phyloP scores from a whole-genome alignment of 2,797 vertebrate genomes.

The Schizopygopsis malacanthus region DNA sequence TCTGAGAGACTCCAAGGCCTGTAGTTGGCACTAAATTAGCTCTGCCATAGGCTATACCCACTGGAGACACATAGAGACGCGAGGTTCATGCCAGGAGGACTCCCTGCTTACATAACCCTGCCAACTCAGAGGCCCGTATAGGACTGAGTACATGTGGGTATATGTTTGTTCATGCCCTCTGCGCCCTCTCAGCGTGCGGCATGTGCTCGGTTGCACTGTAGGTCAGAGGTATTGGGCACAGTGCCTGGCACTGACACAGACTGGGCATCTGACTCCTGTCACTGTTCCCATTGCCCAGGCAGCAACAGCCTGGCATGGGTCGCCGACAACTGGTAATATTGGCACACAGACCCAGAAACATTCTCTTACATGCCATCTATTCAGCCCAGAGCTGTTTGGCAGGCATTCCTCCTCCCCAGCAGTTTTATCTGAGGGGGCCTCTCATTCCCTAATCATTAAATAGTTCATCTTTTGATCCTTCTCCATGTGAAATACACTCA shows the following conservation, averaged over 20 bases:
- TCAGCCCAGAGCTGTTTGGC: conserved; percentile 75
- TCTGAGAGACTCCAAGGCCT: conserved; percentile 15
- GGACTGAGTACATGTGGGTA: conserved; percentile 42
- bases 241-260: conserved; percentile 75
- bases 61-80: conserved; percentile 34
- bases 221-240: conserved; percentile 70
- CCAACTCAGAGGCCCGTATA: conserved; percentile 41
- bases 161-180: conserved; percentile 51
- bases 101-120: conserved; percentile 45
- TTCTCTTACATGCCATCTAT: conserved; percentile 80
- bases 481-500: conserved; percentile 30
- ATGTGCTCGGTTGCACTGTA: conserved; percentile 66
- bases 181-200: conserved; percentile 60
- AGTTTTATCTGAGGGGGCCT: conserved; percentile 70
- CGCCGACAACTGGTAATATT: conserved; percentile 74
- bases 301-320: conserved; percentile 71
- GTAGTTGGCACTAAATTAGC: conserved; percentile 23
- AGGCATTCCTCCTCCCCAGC: conserved; percentile 63
- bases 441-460: conserved; percentile 77
- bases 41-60: conserved; percentile 40
- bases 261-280: conserved; percentile 78
- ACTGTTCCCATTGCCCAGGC: conserved; percentile 70
- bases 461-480: conserved; percentile 64
- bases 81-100: conserved; percentile 47
- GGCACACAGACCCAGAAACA: conserved; percentile 73